Conservation (phyloP, 2,797 vertebrate genomes). For the Anolis apletophallus region DNA sequence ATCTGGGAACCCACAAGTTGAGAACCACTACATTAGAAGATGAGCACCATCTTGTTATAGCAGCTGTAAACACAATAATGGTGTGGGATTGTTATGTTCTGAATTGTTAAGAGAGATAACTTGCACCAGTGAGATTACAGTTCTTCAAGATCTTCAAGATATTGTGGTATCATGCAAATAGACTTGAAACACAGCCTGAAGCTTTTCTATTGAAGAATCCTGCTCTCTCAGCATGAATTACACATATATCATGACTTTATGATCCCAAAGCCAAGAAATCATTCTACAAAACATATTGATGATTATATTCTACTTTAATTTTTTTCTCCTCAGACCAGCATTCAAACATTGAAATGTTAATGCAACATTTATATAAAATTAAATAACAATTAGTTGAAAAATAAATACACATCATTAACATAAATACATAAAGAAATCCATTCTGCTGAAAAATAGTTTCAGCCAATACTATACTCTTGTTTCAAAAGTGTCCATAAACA, state of each 20-base stretch:
- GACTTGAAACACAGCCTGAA: slow-evolving; percentile 33
- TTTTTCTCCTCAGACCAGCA: slow-evolving; percentile 78
- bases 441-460: slow-evolving; percentile 81
- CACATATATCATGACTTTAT: slow-evolving; percentile 57
- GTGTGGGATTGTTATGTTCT: background rate
- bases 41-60: background rate
- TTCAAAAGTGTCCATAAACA: slow-evolving; percentile 79
- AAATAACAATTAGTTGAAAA: slow-evolving; percentile 93
- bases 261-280: slow-evolving; percentile 69
- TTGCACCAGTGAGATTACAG: background rate
- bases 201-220: slow-evolving; percentile 57
- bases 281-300: slow-evolving; percentile 79
- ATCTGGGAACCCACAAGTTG: too few species aligned
- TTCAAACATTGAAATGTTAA: slow-evolving; percentile 83
- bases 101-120: background rate
- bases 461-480: slow-evolving; percentile 89
- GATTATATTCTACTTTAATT: slow-evolving; percentile 90
- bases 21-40: background rate
- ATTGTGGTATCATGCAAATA: slow-evolving; percentile 52
- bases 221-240: slow-evolving; percentile 58
- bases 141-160: slow-evolving; percentile 26
- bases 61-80: background rate
- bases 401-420: slow-evolving; percentile 98
- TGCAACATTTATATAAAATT: slow-evolving; percentile 88
- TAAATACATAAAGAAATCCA: slow-evolving; percentile 90